Evolutionary conservation across 2,113 vertebrate species (phyloP), one percentile per base, ranked within the genome.

Genomic region (Pachyramphus minor): DNA sequence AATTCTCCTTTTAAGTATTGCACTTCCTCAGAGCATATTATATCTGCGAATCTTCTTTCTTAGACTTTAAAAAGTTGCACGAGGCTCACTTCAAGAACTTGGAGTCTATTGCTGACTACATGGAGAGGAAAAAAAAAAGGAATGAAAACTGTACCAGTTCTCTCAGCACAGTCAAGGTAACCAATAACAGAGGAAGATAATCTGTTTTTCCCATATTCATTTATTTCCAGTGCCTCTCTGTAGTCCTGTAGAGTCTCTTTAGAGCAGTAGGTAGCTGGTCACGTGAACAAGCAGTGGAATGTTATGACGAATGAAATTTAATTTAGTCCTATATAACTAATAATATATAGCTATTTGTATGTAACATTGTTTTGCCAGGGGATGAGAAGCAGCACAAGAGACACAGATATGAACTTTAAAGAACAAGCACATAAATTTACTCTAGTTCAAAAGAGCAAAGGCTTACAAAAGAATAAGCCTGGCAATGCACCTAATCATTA

Each of bases 1-100:
- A 17, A n/a, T 78, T 64, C 11, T 59, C 33, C 33, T 41, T 0
- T 13, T 15, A 23, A 45, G 37, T 25, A 58, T 18, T 37, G 53
- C 63, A 45, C 5, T 45, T 84, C 31, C 28, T 49, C 47, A 59
- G 27, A 37, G 9, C 7, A 16, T 56, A 39, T 53, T 30, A 20
- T 15, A 24, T 75, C 18, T 17, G 13, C 87, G 23, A 87, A 33
- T 47, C 28, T 72, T 69, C 8, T 82, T 81, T 19, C 80, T 92
- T 87, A 99, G 99, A 99, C 92, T 99, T 99, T 79, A 99, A 98
- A 92, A 99, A 98, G 95, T 95, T 99, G 68, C 99, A 99, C 0
- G 99, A 99, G 89, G 99, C 99, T 33, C 98, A 98, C 55, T 99
- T 99, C 78, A 98, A 98, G 92, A 99, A 99, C 97, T 99, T 99